Conservation (phyloP, 1,140 invertebrate species). For the Panonychus citri region DNA sequence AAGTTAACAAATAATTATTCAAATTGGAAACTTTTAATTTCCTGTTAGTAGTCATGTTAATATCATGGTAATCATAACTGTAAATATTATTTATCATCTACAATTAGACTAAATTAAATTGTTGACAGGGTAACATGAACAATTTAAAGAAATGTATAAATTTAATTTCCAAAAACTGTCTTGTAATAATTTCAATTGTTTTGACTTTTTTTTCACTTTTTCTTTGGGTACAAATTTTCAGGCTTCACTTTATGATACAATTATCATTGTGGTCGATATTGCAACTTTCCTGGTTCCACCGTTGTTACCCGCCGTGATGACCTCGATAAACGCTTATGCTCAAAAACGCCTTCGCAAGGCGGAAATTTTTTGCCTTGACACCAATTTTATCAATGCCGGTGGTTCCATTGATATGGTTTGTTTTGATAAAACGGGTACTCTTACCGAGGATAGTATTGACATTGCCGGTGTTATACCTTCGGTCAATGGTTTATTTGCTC, state of each 20-base stretch:
- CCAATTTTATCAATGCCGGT: conserved; percentile 27
- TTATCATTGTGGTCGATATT: conserved; percentile 22
- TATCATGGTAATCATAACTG: too few species aligned
- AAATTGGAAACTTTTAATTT: too few species aligned
- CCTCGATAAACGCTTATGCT: conserved; percentile 30
- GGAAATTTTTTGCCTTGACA: conserved; percentile 30
- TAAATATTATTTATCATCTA: too few species aligned
- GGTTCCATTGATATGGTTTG: conserved; percentile 30
- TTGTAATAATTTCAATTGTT: conserved; percentile 5
- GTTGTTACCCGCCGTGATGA: conserved; percentile 28
- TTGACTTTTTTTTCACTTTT: not conserved
- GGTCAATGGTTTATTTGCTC: not conserved
- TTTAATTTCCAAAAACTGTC: too few species aligned
- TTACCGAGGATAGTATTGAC: conserved; percentile 52
- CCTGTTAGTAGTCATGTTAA: too few species aligned
- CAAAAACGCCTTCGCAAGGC: conserved; percentile 26
- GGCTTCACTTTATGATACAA: conserved; percentile 15
- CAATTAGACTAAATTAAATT: too few species aligned
- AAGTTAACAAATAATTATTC: too few species aligned
- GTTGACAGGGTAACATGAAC: too few species aligned
- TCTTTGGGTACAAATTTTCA: conserved; percentile 6
- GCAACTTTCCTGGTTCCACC: conserved; percentile 23
- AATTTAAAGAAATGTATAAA: too few species aligned
- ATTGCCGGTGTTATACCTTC: conserved; percentile 2
- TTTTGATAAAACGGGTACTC: conserved; percentile 59